Evolutionary conservation across 2,797 vertebrate species (phyloP), one percentile per base, ranked within the genome.

Genomic region (Pogonophryne albipinna): DNA sequence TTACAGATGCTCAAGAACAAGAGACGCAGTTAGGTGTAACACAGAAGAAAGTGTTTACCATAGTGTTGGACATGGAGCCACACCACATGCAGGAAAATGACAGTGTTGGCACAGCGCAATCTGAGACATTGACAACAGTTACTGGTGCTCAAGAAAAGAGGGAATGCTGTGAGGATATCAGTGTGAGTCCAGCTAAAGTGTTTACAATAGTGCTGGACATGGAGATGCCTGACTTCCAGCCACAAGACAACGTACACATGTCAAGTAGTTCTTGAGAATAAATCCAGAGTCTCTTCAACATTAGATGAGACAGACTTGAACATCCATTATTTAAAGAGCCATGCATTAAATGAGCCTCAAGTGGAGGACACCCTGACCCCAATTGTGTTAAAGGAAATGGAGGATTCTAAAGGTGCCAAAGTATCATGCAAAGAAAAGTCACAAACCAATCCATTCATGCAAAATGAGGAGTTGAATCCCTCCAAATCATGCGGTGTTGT

Each of bases 131-230:
- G 0, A n/a, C 8, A 4, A 13, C 38, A 16, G 0, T n/a, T 4
- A 0, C 41, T 15, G 31, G 19, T 57, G 66, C 45, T 45, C 31
- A 41, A 42, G 52, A 50, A 52, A 19, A 34, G 17, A 27, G 65
- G 3, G 10, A 67, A 23, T 42, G 4, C 17, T 45, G 9, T 19
- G 44, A 69, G 20, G 66, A 49, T 5, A 13, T 46, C 11, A 11
- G 27, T 23, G 20, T 11, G n/a, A 71, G 41, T 9, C 12, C 42
- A 11, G 71, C 47, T 7, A 82, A 77, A 74, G 67, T 88, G 19
- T 84, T 70, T 53, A 78, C 83, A 7, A 67, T 87, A 9, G 11
- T 87, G 59, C 65, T 87, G 38, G 79, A 89, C 57, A 17, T 61
- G 23, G 74, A 85, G 16, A 49, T 23, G 20, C 46, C 74, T 34